Base-by-base conservation (phyloP, 2,797 vertebrate genomes). In the Chromis chromis region DNA sequence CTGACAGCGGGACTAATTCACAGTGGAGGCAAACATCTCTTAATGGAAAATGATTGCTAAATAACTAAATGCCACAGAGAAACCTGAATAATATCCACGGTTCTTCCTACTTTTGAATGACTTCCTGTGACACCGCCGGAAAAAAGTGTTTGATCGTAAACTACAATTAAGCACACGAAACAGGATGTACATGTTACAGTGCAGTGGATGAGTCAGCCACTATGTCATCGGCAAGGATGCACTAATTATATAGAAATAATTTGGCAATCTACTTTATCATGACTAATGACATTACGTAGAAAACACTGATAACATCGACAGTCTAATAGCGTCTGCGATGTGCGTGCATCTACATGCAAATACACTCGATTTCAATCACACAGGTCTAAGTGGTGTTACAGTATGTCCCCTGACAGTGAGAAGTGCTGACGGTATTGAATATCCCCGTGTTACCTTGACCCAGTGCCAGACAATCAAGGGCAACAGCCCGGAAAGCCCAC, bases 381-480 rank as follows among this genome's bases (percentile, higher is more conserved):
- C 22, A 61, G 42, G 63, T 50, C 57, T 57, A 13, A 24, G 33
- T 42, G 39, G 58, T 66, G 27, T 65, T 54, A 48, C n/a, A 50
- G n/a, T 60, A 31, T 63, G 46, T 62, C 36, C 33, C 65, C 36
- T 57, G 44, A 68, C 21, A 53, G 60, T 65, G 50, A 66, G 39
- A 79, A 63, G 27, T 80, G 78, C 65, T 74, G 74, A 71, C 19
- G 21, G 65, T 54, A 57, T 28, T 78, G 72, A 65, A 63, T 59
- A 44, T 48, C 46, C 36, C 39, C 66, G 59, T 59, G 27, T 44
- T 77, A 79, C 82, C 70, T 79, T 87, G 84, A 88, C 73, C 83
- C 66, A 27, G 25, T 84, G 86, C 82, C 85, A 90, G 78, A 75
- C 66, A 71, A 77, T 82, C 65, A 83, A 80, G 83, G 86, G 67